Conservation (phyloP, 1,140 invertebrate species). For the Caenorhabditis inopinata region DNA sequence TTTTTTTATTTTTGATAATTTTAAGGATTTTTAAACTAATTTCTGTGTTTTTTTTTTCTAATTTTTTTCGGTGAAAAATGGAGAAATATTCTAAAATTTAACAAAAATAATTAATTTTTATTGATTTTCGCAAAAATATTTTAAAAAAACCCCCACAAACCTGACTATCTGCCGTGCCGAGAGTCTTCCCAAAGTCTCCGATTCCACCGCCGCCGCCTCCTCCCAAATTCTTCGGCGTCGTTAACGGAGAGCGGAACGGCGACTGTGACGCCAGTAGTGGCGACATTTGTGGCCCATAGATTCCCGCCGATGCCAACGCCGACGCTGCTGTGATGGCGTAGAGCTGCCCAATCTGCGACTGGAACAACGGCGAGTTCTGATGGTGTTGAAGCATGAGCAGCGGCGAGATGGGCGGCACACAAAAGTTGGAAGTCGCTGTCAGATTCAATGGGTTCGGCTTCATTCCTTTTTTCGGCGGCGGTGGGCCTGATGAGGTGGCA, state of each 20-base stretch:
- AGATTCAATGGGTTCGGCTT: constrained; percentile 6
- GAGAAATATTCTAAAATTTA: too few relatives aligned
- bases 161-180: constrained; percentile 15
- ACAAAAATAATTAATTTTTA: too few relatives aligned
- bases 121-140: background rate
- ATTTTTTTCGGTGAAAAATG: too few relatives aligned
- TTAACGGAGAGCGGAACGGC: constrained; percentile 9
- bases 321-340: background rate
- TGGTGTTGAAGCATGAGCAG: constrained; percentile 11
- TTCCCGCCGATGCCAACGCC: constrained; percentile 6
- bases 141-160: constrained; percentile 23
- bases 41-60: too few relatives aligned
- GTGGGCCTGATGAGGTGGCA: background rate
- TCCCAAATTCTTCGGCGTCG: constrained; percentile 26
- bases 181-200: background rate
- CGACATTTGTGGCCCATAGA: constrained; percentile 25
- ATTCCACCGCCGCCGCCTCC: background rate
- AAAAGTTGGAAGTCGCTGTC: background rate
- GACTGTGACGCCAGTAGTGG: constrained; percentile 2
- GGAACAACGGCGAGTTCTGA: background rate
- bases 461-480: constrained; percentile 17
- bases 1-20: too few relatives aligned
- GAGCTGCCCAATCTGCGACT: constrained; percentile 12
- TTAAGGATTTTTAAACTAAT: too few relatives aligned
- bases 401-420: background rate